Evolutionary conservation across 1,140 invertebrate genomes (phyloP).

Genomic region (Lysiphlebus fabarum): DNA sequence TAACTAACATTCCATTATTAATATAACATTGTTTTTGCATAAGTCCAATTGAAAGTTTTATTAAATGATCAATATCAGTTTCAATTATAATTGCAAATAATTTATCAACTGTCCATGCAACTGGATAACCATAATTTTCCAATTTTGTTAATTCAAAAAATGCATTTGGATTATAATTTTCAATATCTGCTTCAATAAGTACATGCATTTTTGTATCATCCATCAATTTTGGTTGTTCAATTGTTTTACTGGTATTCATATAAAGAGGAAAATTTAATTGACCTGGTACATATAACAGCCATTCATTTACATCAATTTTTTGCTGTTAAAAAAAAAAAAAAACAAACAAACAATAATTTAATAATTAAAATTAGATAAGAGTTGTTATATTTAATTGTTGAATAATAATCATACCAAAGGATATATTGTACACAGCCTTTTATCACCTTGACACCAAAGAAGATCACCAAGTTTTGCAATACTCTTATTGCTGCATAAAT

Average conservation of each 20-base stretch:
- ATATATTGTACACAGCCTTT: conserved; percentile 55
- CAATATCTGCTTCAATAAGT: conserved; percentile 54
- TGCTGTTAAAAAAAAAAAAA: conserved; percentile 36
- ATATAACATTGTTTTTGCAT: conserved; percentile 60
- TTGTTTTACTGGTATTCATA: conserved; percentile 30
- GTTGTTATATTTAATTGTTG: conserved; percentile 27
- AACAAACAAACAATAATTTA: not conserved
- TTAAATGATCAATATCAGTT: conserved; percentile 63
- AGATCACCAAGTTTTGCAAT: conserved; percentile 57
- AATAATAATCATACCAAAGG: conserved; percentile 47
- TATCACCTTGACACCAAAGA: conserved; percentile 55
- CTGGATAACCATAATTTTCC: conserved; percentile 64
- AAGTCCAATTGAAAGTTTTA: conserved; percentile 59
- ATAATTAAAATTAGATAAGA: conserved; percentile 31
- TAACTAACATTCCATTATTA: conserved; percentile 63
- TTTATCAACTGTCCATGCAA: conserved; percentile 63
- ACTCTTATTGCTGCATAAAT: conserved; percentile 54
- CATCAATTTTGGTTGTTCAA: conserved; percentile 29
- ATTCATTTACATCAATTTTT: conserved; percentile 54
- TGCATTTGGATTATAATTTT: conserved; percentile 38
- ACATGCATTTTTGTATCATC: conserved; percentile 49
- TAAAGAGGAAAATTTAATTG: conserved; percentile 56
- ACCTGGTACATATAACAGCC: conserved; percentile 55
- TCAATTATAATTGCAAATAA: conserved; percentile 62
- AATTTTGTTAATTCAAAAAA: conserved; percentile 51